Evolutionary conservation across 2,113 vertebrate species (phyloP), one percentile per base, ranked within the genome.

Genomic region (Hassar affinis): DNA sequence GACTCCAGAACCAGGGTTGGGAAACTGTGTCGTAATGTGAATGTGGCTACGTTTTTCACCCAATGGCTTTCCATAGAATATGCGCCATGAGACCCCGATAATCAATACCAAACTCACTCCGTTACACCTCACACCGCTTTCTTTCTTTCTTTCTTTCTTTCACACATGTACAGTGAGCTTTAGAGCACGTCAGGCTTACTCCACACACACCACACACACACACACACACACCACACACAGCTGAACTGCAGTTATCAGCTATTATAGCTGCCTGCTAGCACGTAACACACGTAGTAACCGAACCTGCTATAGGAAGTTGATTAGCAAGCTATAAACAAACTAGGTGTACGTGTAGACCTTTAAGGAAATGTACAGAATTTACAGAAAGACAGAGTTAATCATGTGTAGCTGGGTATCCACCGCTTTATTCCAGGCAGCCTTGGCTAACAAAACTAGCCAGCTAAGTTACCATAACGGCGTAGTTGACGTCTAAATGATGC

Each of bases 221-320:
- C n/a, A n/a, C n/a, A n/a, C n/a, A n/a, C n/a, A n/a, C n/a, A 20
- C 4, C 11, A 33, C 49, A 15, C 18, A 22, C 66, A 45, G 18
- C 35, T 69, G 35, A 69, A 35, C 9, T 69, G 20, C 64, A 66
- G 30, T 10, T 20, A 38, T 8, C 14, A 22, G 78, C 38, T 18
- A 2, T 30, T 12, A n/a, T n/a, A 10, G 42, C 22, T 4, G 4
- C 17, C 11, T 15, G 27, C 30, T 35, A 45, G 59, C 75, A 84
- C 76, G 82, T 84, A 78, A 7, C 75, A 56, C 59, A 78, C 82
- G 75, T 69, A 78, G 9, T 49, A 10, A 20, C 35, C 6, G 8
- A 81, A 18, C n/a, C n/a, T 52, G 49, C 52, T 38, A 10, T n/a
- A 57, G 6, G 9, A 52, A 68, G 47, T 51, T 68, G 18, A 11